Evolutionary conservation across 1,140 invertebrate genomes (phyloP), one percentile per base, ranked within the genome.

Genomic region (Drosophila orena): DNA sequence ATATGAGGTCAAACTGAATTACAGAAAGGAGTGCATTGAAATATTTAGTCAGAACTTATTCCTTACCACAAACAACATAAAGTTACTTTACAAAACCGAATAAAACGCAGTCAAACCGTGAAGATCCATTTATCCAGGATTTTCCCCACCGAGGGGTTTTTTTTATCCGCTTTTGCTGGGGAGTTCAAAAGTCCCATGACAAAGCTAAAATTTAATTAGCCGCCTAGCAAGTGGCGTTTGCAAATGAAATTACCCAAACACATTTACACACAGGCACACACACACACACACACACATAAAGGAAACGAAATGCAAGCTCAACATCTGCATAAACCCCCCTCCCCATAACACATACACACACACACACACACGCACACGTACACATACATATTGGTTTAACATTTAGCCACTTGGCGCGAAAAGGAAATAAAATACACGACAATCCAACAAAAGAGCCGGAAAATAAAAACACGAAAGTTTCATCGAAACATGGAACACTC

Each of bases 141-240:
- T 20, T 20, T 46, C 24, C 7, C 1, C 7, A 11, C n/a, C 24
- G 43, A 11, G 7, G 10, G 7, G 14, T 12, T 14, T 42, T 42
- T n/a, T 61, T 42, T 58, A 46, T 30, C n/a, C 12, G 4, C 35
- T 8, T n/a, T 15, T 40, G 30, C 15, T 4, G 12, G 58, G 56
- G 56, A 72, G 69, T 74, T 80, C 79, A 88, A 88, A 88, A 70
- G 68, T 88, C 83, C 83, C 83, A 65, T 83, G 84, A 89, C 83
- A 89, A 88, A 88, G 83, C 83, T 88, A 77, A 88, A 88, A 88
- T 88, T 88, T 88, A 88, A 88, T 88, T 88, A 88, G 83, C 84
- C 81, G 79, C 79, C 56, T 71, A 79, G 83, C 83, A 88, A 88
- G 84, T 83, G 84, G 84, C 83, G 79, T 79, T 83, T 88, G 79